Percentiles rank a stretch among this genome's conserved stretches.
These are phyloP conservation scores for Danaus melanippus DNA, from an alignment of 1,140 invertebrate species.

Conservation along the genomic window DNA sequence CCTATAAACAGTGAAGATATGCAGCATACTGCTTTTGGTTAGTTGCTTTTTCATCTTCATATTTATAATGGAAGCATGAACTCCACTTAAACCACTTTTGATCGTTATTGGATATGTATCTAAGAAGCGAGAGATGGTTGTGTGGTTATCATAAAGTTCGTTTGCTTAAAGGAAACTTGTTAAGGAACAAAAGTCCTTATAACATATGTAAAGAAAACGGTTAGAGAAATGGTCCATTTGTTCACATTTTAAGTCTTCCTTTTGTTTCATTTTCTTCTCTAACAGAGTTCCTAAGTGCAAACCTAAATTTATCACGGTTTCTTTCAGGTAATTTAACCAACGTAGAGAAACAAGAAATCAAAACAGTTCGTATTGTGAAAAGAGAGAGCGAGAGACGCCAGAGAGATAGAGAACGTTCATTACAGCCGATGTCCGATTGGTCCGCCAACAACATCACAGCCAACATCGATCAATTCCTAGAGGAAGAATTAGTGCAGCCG, in stretches of 20 bases:
- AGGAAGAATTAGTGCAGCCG: constrained; percentile 67
- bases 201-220: too few species aligned
- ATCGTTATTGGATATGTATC: background rate
- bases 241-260: too few species aligned
- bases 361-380: constrained; percentile 95
- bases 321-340: constrained; percentile 79
- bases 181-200: too few species aligned
- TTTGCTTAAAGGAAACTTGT: constrained; percentile 2
- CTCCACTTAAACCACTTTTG: background rate
- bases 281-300: too few species aligned
- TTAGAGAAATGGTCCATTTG: too few species aligned
- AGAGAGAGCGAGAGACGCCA: constrained; percentile 89
- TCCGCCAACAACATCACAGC: constrained; percentile 47
- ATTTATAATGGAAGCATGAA: background rate
- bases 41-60: constrained; percentile 14
- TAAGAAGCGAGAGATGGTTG: too few species aligned
- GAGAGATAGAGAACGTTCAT: constrained; percentile 77
- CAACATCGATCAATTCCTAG: constrained; percentile 72
- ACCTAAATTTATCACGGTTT: constrained; percentile 13
- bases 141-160: too few species aligned
- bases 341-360: constrained; percentile 90
- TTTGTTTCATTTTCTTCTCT: too few species aligned
- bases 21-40: constrained; percentile 67
- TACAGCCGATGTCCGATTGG: constrained; percentile 67
- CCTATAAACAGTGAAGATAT: constrained; percentile 67